phyloP scores from a whole-genome alignment of 2,888 invertebrate genomes.

The Lysandra coridon region DNA sequence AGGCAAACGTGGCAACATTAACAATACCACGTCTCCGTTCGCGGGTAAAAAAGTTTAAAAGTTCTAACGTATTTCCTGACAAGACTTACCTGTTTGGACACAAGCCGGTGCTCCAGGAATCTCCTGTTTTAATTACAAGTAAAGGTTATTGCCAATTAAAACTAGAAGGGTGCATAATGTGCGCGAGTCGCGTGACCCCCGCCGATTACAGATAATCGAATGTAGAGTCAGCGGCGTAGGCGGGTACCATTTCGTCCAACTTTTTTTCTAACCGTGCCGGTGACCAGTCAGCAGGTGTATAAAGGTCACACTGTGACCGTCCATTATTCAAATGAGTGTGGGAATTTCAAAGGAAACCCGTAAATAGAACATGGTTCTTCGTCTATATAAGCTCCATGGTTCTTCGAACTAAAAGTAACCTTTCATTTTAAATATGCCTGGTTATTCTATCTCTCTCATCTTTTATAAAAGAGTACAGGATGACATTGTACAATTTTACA shows the following conservation, averaged over 20 bases:
- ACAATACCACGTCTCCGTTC: neutral
- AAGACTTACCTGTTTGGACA: conserved; percentile 14
- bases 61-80: conserved; percentile 14
- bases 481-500: neutral
- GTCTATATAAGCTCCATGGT: neutral
- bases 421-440: neutral
- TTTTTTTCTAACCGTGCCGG: conserved; percentile 35
- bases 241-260: conserved; percentile 43
- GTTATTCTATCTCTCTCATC: neutral
- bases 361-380: neutral
- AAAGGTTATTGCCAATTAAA: conserved; percentile 45
- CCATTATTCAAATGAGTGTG: conserved; percentile 5
- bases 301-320: conserved; percentile 29
- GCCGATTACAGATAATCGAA: conserved; percentile 39
- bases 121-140: conserved; percentile 41
- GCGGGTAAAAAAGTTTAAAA: neutral
- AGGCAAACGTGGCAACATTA: too few species aligned
- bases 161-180: conserved; percentile 47
- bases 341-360: conserved; percentile 1
- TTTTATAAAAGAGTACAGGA: too few species aligned
- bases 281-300: conserved; percentile 28
- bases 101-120: conserved; percentile 28
- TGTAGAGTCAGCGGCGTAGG: conserved; percentile 38
- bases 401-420: neutral
- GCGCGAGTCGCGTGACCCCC: conserved; percentile 42